Percentiles rank a stretch among this genome's conserved stretches.
These are phyloP conservation scores for Myotis davidii DNA, from an alignment of 2,113 vertebrate species.

Conservation along the genomic window DNA sequence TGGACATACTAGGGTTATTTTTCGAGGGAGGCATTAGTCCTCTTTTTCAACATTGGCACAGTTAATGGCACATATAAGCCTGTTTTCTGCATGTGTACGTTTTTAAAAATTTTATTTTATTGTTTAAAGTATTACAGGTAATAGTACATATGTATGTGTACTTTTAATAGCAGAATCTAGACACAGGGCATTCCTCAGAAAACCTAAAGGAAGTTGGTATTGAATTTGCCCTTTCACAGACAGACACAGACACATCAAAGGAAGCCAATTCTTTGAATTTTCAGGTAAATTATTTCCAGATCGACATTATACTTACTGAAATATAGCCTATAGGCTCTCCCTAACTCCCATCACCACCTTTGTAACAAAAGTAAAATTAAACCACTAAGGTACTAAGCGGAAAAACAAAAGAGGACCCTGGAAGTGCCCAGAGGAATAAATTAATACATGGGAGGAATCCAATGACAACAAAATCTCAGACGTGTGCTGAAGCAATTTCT, in stretches of 20 bases:
- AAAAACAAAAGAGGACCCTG: background rate
- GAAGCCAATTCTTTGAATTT: background rate
- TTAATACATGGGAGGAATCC: background rate
- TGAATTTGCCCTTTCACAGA: background rate
- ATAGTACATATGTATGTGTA: background rate
- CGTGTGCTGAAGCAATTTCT: too few relatives aligned
- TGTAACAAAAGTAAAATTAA: conserved; percentile 8
- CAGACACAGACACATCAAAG: background rate
- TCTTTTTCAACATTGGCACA: background rate
- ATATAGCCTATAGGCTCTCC: background rate
- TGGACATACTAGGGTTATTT: background rate
- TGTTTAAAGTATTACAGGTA: too few relatives aligned
- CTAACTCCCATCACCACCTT: background rate
- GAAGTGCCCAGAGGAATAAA: background rate
- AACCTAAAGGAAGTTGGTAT: background rate
- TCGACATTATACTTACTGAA: background rate
- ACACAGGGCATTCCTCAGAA: background rate
- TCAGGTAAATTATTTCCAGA: conserved; percentile 43
- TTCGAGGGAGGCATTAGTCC: background rate
- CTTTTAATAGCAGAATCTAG: conserved; percentile 8
- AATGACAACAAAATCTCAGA: too few relatives aligned
- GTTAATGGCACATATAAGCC: background rate
- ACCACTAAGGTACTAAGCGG: background rate
- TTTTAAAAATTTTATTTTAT: too few relatives aligned
- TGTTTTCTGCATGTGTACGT: background rate